phyloP scores from a whole-genome alignment of 2,797 vertebrate species.

The Trachops cirrhosus region DNA sequence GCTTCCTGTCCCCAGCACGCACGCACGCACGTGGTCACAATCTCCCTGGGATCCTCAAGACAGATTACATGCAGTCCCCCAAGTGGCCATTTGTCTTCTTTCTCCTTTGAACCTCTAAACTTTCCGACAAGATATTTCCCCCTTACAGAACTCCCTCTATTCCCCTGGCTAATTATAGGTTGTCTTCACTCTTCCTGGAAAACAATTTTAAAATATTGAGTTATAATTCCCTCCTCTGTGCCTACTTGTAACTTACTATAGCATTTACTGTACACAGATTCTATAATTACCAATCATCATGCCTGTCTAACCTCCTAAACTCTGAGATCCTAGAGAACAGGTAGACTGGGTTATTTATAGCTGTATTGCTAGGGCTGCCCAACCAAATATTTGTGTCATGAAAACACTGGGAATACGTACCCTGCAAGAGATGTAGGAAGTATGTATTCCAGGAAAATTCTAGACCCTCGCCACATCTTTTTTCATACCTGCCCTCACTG shows the following conservation, averaged over 20 bases:
- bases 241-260: background rate
- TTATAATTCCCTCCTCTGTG: background rate
- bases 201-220: background rate
- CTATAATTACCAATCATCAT: conserved; percentile 25
- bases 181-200: background rate
- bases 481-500: background rate
- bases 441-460: background rate
- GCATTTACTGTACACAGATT: background rate
- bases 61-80: background rate
- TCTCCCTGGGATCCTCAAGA: background rate
- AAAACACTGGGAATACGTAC: background rate
- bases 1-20: too few relatives aligned
- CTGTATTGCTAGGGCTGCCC: background rate
- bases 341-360: background rate
- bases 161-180: background rate
- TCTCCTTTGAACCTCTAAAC: background rate
- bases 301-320: background rate
- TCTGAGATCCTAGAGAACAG: background rate
- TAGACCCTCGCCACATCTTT: background rate
- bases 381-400: background rate
- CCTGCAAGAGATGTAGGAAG: background rate
- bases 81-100: background rate
- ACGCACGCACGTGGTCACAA: rapidly evolving
- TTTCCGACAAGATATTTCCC: background rate
- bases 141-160: background rate